Conservation (phyloP, 2,888 invertebrate species). For the Dasypogon diadema region DNA sequence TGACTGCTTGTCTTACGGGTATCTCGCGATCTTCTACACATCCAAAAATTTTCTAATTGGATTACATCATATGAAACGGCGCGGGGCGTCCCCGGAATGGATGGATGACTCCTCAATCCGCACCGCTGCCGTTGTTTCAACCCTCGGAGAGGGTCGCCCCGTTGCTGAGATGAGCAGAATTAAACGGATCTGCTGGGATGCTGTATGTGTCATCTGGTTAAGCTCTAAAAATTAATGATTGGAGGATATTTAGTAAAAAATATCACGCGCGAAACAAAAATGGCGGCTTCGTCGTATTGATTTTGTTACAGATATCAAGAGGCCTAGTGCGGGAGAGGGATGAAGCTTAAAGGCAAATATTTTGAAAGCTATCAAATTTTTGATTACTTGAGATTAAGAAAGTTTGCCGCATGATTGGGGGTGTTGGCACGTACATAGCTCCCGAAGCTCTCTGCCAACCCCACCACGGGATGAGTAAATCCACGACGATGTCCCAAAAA, state of each 20-base stretch:
- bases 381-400: slow-evolving; percentile 46
- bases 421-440: slow-evolving; percentile 12
- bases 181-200: slow-evolving; percentile 55
- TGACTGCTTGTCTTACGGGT: slow-evolving; percentile 14
- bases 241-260: slow-evolving; percentile 54
- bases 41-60: slow-evolving; percentile 51
- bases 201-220: slow-evolving; percentile 67
- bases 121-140: neutral
- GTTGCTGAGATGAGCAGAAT: slow-evolving; percentile 54
- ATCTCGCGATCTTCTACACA: slow-evolving; percentile 44
- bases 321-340: neutral
- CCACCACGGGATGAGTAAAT: too few relatives aligned
- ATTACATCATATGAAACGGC: slow-evolving; percentile 49
- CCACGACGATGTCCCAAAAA: too few relatives aligned
- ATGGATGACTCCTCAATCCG: slow-evolving; percentile 17
- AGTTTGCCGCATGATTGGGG: slow-evolving; percentile 21
- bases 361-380: slow-evolving; percentile 44
- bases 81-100: slow-evolving; percentile 1
- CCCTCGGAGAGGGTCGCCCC: slow-evolving; percentile 56
- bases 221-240: slow-evolving; percentile 69
- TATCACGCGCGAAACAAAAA: slow-evolving; percentile 51
- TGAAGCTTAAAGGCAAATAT: neutral
- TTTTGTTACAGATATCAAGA: slow-evolving; percentile 25
- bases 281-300: slow-evolving; percentile 47
- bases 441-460: neutral